phyloP scores from a whole-genome alignment of 2,113 vertebrate species.

The Corythaeola cristata region DNA sequence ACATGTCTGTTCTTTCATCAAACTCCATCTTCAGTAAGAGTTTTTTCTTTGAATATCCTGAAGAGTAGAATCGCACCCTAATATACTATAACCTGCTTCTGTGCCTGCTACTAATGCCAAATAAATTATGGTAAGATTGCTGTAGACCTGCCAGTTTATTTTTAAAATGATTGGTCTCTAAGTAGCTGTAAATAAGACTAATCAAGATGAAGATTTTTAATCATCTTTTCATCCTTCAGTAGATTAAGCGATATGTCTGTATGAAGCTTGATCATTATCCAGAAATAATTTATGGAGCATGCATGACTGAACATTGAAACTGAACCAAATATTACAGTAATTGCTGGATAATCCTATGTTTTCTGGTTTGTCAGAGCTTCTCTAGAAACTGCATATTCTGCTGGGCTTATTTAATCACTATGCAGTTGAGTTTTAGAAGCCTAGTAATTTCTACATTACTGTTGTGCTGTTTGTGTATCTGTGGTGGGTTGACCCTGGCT shows the following conservation, averaged over 20 bases:
- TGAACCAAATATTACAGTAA: neutral
- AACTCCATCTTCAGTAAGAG: neutral
- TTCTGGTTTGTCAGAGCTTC: neutral
- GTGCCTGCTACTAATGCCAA: neutral
- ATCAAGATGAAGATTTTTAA: conserved; percentile 6
- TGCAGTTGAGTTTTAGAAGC: neutral
- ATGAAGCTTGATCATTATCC: neutral
- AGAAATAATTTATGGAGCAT: neutral
- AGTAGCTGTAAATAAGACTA: conserved; percentile 45
- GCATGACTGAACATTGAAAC: neutral
- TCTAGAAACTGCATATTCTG: neutral
- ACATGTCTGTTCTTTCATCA: neutral
- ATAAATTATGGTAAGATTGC: neutral
- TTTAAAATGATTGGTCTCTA: conserved; percentile 7
- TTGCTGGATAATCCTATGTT: neutral
- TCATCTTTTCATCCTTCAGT: neutral
- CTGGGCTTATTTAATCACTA: neutral
- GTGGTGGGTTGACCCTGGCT: neutral
- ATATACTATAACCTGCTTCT: neutral
- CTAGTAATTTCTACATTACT: neutral
- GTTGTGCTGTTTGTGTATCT: neutral
- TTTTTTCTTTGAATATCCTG: neutral
- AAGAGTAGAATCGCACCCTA: neutral
- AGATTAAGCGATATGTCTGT: neutral
- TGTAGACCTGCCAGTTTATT: neutral